Percentiles rank a stretch among this genome's conserved stretches.
Evolutionary conservation across 2,888 invertebrate species (phyloP).

Genomic region (Choristoneura rosaceana): DNA sequence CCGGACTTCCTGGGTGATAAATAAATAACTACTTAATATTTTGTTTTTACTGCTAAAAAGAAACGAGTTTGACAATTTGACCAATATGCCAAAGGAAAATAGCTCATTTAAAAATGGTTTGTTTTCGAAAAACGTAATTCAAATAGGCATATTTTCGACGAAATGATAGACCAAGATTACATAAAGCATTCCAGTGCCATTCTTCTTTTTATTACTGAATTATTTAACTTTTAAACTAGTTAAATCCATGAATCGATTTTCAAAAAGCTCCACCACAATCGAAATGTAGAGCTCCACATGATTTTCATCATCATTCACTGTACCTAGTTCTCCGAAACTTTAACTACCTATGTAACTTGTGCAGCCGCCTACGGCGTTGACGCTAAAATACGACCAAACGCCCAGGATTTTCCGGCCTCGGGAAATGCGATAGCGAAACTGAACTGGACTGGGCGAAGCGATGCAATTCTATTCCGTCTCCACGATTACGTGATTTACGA

Average conservation of each 20-base stretch:
- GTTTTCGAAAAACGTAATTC: no score
- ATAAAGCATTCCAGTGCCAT: no score
- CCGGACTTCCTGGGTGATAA: neutral
- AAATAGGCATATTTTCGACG: no score
- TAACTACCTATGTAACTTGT: neutral
- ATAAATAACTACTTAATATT: neutral
- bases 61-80: neutral
- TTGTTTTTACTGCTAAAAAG: neutral
- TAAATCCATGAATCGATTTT: no score
- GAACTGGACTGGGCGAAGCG: slow-evolving; percentile 11
- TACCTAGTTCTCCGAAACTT: neutral
- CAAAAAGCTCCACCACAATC: neutral
- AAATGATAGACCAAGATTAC: no score
- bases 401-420: slow-evolving; percentile 53
- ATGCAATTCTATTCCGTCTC: slow-evolving; percentile 17
- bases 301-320: no score
- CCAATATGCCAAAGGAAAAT: no score
- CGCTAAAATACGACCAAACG: slow-evolving; percentile 53
- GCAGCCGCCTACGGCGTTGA: slow-evolving; percentile 10
- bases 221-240: no score
- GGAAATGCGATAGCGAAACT: slow-evolving; percentile 54
- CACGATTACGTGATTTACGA: slow-evolving; percentile 27
- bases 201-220: no score
- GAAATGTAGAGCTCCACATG: neutral
- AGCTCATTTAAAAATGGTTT: neutral